Base-by-base conservation (phyloP, 2,113 vertebrate genomes). In the Gobio gobio region DNA sequence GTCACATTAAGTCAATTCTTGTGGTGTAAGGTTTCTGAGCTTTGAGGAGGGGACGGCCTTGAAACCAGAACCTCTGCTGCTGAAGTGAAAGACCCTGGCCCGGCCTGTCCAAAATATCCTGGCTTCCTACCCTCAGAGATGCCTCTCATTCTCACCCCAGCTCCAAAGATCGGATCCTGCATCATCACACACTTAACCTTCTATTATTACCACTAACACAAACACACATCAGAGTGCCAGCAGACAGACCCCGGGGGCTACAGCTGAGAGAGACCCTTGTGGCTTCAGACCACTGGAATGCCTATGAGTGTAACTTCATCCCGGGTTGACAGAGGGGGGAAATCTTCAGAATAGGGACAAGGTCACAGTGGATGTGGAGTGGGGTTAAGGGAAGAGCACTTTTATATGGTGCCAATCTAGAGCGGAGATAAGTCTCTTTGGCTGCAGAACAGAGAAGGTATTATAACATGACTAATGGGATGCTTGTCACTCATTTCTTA, bases 191-290 rank as follows among this genome's bases (percentile, higher is more conserved):
- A 82, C 85, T 87, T 82, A 78, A 63, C 40, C 56, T 78, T 54
- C 83, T 89, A 87, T 87, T 87, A 85, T 85, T 89, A 89, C 45
- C 45, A 24, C n/a, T 12, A n/a, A 74, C n/a, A 68, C n/a, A 84
- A 74, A 45, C 70, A 76, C 56, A 61, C 70, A 36, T 43, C 43
- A 43, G 24, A 24, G 56, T 36, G 68, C 36, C 10, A 47, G 26
- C 22, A 22, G 82, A 61, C 20, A 20, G 20, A 45, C 74, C 10
- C 73, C 49, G 43, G 49, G 24, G 24, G 77, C 20, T n/a, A 12
- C 1, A 73, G 26, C 76, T 10, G 13, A 40, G 36, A 78, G 56
- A 29, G 76, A 29, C 43, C 47, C 36, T 33, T 56, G 43, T 24
- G 47, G 36, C 82, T 83, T 56, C 26, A 74, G 82, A 49, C 54